Percentiles rank a stretch among this genome's conserved stretches.
Evolutionary conservation across 2,888 invertebrate species (phyloP).

Genomic region (Epicampocera succincta): DNA sequence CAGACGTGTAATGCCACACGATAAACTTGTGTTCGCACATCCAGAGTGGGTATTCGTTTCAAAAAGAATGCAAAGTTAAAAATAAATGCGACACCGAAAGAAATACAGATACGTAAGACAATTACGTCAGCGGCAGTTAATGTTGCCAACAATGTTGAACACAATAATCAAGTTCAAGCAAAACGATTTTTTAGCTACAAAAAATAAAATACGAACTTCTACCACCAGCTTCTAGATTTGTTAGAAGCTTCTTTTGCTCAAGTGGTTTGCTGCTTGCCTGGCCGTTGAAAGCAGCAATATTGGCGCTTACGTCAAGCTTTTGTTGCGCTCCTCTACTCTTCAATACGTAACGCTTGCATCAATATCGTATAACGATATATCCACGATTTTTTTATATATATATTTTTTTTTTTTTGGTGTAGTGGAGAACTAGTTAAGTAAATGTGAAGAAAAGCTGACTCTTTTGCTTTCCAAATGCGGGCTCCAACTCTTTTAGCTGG

Average conservation of each 20-base stretch:
- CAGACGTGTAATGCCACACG: conserved; percentile 80
- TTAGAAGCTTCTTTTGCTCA: too few relatives aligned
- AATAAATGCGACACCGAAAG: conserved; percentile 25
- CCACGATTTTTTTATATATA: conserved; percentile 6
- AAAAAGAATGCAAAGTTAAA: conserved; percentile 66
- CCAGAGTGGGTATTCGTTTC: conserved; percentile 70
- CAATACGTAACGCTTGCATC: conserved; percentile 23
- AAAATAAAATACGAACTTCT: conserved; percentile 40
- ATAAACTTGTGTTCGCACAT: conserved; percentile 74
- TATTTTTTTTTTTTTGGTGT: conserved; percentile 16
- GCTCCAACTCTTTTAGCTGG: too few relatives aligned
- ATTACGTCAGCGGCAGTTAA: conserved; percentile 46
- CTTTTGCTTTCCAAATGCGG: conserved; percentile 31
- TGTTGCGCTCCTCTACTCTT: neutral
- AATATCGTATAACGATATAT: neutral
- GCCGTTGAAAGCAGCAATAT: neutral
- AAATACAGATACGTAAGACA: conserved; percentile 19
- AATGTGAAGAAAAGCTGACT: neutral
- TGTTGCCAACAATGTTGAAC: conserved; percentile 33
- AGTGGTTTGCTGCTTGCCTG: neutral
- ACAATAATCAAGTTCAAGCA: conserved; percentile 51
- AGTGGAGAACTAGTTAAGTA: too few relatives aligned
- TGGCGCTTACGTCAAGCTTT: conserved; percentile 61
- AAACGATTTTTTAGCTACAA: neutral
- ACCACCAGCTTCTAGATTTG: conserved; percentile 32